These are phyloP conservation scores for Drosophila vallismaia DNA, from an alignment of 2,888 invertebrate species.

Conservation along the genomic window DNA sequence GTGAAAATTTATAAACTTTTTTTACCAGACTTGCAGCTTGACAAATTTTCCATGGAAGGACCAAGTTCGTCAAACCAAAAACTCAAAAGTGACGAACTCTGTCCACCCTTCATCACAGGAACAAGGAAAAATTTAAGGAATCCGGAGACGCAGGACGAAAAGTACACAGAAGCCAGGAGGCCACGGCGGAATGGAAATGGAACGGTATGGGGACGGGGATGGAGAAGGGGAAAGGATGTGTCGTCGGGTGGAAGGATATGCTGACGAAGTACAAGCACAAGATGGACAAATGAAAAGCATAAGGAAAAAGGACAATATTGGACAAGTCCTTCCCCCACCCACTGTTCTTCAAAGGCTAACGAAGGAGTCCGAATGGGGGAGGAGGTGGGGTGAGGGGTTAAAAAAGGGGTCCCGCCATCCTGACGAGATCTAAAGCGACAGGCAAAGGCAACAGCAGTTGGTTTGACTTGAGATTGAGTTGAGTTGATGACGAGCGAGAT, in stretches of 20 bases:
- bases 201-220: not conserved
- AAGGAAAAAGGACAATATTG: constrained; percentile 78
- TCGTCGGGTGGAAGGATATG: constrained; percentile 30
- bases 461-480: constrained; percentile 78
- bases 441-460: constrained; percentile 67
- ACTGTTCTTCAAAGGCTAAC: constrained; percentile 49
- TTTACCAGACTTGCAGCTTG: constrained; percentile 32
- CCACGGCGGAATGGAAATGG: constrained; percentile 10
- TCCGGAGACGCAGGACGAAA: constrained; percentile 24
- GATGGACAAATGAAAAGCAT: constrained; percentile 76
- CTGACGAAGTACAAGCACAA: constrained; percentile 60
- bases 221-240: constrained; percentile 17
- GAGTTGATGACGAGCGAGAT: constrained; percentile 80
- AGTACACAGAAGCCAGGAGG: constrained; percentile 39
- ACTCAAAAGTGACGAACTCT: constrained; percentile 73
- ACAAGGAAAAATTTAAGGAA: constrained; percentile 30
- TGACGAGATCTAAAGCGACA: constrained; percentile 74
- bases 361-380: constrained; percentile 1
- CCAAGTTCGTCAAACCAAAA: constrained; percentile 71
- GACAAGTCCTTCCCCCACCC: constrained; percentile 54
- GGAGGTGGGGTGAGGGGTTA: not conserved
- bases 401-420: constrained; percentile 46
- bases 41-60: constrained; percentile 27
- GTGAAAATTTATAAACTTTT: constrained; percentile 63
- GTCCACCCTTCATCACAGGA: constrained; percentile 54